These are phyloP conservation scores for Brachynemurus nebulosus DNA, from an alignment of 2,888 invertebrate species.

Conservation along the genomic window DNA sequence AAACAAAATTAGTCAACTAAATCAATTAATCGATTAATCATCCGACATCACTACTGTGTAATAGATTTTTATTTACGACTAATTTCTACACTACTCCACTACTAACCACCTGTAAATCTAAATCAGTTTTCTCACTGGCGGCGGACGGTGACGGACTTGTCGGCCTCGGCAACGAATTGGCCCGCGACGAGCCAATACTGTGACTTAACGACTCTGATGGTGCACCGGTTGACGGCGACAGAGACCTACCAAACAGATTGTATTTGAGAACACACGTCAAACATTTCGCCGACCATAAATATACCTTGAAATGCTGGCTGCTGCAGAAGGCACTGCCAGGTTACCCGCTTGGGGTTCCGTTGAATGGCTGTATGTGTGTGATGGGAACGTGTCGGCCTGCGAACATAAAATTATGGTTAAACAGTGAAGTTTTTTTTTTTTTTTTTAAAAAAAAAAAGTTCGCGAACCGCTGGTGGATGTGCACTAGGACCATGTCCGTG, in stretches of 20 bases:
- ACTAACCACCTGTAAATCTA: conserved; percentile 52
- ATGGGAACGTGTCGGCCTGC: conserved; percentile 30
- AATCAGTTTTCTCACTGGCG: conserved; percentile 77
- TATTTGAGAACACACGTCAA: neutral
- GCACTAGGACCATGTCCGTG: conserved; percentile 27
- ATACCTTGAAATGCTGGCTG: conserved; percentile 23
- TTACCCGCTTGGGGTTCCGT: conserved; percentile 28
- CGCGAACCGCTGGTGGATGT: neutral
- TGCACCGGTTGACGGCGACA: conserved; percentile 45
- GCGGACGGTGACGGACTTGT: conserved; percentile 86
- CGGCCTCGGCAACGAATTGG: conserved; percentile 59
- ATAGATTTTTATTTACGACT: too few species aligned
- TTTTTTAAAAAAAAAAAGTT: neutral
- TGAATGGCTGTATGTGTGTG: conserved; percentile 28
- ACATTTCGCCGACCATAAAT: too few species aligned
- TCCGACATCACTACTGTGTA: too few species aligned
- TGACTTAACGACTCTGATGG: conserved; percentile 46
- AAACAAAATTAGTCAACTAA: too few species aligned
- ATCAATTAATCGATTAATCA: too few species aligned
- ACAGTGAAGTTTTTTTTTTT: neutral
- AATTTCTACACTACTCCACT: too few species aligned
- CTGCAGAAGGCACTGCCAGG: conserved; percentile 32
- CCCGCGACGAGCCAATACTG: conserved; percentile 43
- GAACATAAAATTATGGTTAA: conserved; percentile 8
- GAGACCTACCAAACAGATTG: conserved; percentile 28